Evolutionary conservation across 2,888 invertebrate genomes (phyloP).

Genomic region (Lumbricus terrestris): DNA sequence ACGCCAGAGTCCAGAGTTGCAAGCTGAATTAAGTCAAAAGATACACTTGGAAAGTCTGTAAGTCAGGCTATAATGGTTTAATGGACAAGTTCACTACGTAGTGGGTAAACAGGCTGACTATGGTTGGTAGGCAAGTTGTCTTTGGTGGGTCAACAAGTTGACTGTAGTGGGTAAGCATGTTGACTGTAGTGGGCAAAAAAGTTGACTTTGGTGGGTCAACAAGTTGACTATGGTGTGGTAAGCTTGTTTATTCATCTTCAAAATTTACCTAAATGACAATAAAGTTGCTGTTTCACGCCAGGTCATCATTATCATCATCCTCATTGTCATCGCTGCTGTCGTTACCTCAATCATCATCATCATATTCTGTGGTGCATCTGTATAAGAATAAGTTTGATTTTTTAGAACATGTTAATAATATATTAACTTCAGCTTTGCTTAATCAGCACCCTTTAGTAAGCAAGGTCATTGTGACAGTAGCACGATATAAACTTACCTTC

Average conservation of each 20-base stretch:
- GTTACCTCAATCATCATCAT: too few relatives aligned
- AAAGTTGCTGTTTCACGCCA: neutral
- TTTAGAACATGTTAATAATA: too few relatives aligned
- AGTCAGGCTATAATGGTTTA: too few relatives aligned
- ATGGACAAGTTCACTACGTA: too few relatives aligned
- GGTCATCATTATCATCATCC: neutral
- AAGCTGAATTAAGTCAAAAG: too few relatives aligned
- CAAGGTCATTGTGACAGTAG: too few relatives aligned
- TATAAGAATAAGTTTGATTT: too few relatives aligned
- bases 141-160: neutral
- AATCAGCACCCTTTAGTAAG: too few relatives aligned
- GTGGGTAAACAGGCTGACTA: neutral
- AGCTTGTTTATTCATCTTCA: neutral
- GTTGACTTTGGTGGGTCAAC: neutral
- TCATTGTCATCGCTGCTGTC: neutral
- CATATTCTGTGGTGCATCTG: too few relatives aligned
- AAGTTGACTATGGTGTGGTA: neutral
- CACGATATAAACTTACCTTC: neutral
- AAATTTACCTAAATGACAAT: neutral
- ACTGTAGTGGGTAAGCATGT: neutral
- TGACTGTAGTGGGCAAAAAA: neutral
- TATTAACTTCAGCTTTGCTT: too few relatives aligned
- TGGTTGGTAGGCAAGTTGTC: neutral
- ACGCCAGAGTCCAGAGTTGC: too few relatives aligned
- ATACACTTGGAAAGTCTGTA: too few relatives aligned